A percentile compares a stretch with the other conserved stretches of the same genome.
Conservation (phyloP, 2,113 vertebrate genomes). For the Scomber colias region DNA sequence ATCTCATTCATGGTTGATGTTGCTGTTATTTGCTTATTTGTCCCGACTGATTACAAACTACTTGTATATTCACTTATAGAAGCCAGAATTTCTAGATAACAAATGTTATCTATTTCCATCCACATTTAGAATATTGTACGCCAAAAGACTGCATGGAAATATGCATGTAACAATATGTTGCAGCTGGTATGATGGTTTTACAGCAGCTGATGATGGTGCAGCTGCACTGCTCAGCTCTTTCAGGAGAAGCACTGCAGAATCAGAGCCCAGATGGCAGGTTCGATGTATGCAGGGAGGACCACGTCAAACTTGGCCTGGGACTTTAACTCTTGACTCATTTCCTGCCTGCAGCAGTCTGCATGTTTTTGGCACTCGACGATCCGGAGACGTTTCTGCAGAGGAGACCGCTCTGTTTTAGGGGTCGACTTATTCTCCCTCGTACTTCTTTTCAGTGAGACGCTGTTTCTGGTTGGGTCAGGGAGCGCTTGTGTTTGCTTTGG, state of each 20-base stretch:
- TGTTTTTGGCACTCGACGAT: constrained; percentile 32
- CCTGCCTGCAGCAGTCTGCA: constrained; percentile 20
- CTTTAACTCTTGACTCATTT: constrained; percentile 28
- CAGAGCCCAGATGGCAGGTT: constrained; percentile 10
- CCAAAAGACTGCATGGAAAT: neutral
- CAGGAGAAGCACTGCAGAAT: constrained; percentile 15
- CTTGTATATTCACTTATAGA: neutral
- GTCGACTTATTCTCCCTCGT: constrained; percentile 35
- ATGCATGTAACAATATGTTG: neutral
- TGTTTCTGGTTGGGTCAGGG: constrained; percentile 59
- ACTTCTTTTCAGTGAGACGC: constrained; percentile 47
- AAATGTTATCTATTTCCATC: neutral
- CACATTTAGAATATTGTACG: neutral
- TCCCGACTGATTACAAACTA: neutral
- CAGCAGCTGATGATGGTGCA: neutral
- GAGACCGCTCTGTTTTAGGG: constrained; percentile 1
- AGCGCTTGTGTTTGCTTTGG: constrained; percentile 73
- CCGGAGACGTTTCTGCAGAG: neutral
- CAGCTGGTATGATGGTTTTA: neutral
- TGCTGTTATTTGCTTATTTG: neutral
- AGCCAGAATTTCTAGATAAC: neutral
- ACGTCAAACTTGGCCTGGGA: constrained; percentile 10
- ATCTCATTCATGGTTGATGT: constrained; percentile 10
- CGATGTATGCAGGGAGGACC: constrained; percentile 11
- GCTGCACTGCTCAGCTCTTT: neutral